Evolutionary conservation across 2,113 vertebrate genomes (phyloP), one percentile per base, ranked within the genome.

Genomic region (Cisticola juncidis): DNA sequence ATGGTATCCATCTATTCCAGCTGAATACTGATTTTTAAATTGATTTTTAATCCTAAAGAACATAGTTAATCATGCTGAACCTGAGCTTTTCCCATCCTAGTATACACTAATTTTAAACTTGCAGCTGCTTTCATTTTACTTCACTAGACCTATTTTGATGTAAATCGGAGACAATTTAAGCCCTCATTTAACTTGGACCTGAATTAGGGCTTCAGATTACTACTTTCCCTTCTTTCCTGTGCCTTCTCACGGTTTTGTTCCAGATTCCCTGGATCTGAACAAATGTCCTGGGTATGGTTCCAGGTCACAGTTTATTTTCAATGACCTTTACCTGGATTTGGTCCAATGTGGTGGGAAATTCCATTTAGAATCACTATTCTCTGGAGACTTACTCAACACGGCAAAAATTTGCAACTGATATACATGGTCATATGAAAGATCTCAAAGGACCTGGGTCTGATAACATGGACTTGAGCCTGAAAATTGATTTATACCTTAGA

Each of bases 301-400:
- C 95, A 95, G 91, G 70, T 96, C 84, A 84, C 44, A 85, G 91
- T 92, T 92, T 92, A 81, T 92, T 96, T 95, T 89, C 65, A 95
- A 57, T 92, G 84, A 60, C 70, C 40, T 84, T 89, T 71, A 84
- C 81, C 73, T 91, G 89, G 61, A 81, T 74, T 86, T 83, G 14
- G 44, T 93, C 64, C 91, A 90, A 0, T 18, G 64, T 88, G 51
- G 86, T 90, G 64, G 72, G 60, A 92, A 94, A 92, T 93, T 83
- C 72, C 60, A 62, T 44, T 79, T 29, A 83, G 80, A 90, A 86
- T 92, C 64, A 83, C 60, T 90, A 62, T 78, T 90, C 74, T 82
- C 74, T 23, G 2, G 79, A 90, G 88, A 53, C n/a, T 69, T 85
- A 79, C 42, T 90, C 64, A 83, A 66, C 44, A 47, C 14, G n/a